Evolutionary conservation across 2,797 vertebrate genomes (phyloP).

Genomic region (Manis pentadactyla): DNA sequence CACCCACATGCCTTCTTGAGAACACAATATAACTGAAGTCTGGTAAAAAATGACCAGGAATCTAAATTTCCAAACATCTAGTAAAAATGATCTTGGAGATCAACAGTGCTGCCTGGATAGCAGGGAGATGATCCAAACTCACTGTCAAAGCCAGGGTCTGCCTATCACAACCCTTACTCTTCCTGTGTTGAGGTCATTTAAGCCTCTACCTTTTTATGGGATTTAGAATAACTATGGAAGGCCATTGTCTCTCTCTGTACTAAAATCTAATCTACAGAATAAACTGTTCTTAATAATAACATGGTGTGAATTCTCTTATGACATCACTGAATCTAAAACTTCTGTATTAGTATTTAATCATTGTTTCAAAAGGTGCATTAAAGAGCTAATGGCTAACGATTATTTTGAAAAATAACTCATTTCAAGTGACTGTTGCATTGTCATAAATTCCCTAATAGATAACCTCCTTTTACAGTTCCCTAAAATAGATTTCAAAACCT

Average conservation of each 20-base stretch:
- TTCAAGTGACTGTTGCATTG: not conserved
- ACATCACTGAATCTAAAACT: not conserved
- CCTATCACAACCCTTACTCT: fast-evolving
- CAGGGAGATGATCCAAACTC: not conserved
- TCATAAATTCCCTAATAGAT: not conserved
- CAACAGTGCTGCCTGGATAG: not conserved
- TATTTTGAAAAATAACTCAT: not conserved
- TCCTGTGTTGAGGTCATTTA: not conserved
- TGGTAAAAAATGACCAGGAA: not conserved
- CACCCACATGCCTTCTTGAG: not conserved
- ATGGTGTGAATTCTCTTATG: not conserved
- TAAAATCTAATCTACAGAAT: not conserved
- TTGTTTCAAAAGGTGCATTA: not conserved
- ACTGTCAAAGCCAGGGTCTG: not conserved
- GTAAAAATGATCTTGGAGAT: not conserved
- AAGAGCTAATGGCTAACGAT: not conserved
- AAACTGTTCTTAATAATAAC: not conserved
- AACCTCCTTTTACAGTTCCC: not conserved
- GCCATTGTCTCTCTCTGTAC: not conserved
- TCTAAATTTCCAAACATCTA: not conserved
- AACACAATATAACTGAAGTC: not conserved
- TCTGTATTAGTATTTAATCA: conserved; percentile 24
- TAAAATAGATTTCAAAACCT: conserved; percentile 1
- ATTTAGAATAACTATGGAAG: not conserved
- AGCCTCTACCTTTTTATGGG: not conserved